These are phyloP conservation scores for Delphinus delphis DNA, from an alignment of 2,113 vertebrate genomes.

Conservation along the genomic window DNA sequence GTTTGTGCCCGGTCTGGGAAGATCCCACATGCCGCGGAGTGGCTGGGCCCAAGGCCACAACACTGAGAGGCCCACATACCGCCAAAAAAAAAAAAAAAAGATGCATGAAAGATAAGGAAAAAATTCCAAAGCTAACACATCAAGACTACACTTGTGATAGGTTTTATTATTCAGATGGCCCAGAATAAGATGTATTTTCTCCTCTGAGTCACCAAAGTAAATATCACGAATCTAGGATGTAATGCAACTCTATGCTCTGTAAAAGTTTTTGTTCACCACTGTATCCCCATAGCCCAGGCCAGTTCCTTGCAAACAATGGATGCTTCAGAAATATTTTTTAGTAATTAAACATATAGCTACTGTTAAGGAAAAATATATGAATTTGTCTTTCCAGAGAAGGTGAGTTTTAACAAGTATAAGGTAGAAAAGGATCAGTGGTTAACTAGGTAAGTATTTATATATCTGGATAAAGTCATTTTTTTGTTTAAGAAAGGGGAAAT, in stretches of 20 bases:
- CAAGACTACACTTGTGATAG: neutral
- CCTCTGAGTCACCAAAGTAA: neutral
- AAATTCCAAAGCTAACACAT: neutral
- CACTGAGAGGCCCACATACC: too few species aligned
- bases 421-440: neutral
- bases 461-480: neutral
- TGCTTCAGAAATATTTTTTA: neutral
- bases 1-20: too few species aligned
- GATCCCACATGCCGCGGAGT: too few species aligned
- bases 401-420: neutral
- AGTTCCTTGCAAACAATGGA: neutral
- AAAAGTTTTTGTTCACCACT: neutral
- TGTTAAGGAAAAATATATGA: neutral
- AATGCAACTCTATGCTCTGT: neutral
- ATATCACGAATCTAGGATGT: neutral
- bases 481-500: slow-evolving; percentile 14
- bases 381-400: neutral
- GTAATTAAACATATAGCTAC: neutral
- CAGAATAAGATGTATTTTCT: neutral
- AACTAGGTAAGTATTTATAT: neutral
- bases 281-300: neutral
- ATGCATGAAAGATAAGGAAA: neutral
- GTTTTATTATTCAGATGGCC: slow-evolving; percentile 22
- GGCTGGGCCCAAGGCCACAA: too few species aligned
- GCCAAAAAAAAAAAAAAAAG: neutral